Evolutionary conservation across 2,797 vertebrate genomes (phyloP).

Genomic region (Cuculus canorus): DNA sequence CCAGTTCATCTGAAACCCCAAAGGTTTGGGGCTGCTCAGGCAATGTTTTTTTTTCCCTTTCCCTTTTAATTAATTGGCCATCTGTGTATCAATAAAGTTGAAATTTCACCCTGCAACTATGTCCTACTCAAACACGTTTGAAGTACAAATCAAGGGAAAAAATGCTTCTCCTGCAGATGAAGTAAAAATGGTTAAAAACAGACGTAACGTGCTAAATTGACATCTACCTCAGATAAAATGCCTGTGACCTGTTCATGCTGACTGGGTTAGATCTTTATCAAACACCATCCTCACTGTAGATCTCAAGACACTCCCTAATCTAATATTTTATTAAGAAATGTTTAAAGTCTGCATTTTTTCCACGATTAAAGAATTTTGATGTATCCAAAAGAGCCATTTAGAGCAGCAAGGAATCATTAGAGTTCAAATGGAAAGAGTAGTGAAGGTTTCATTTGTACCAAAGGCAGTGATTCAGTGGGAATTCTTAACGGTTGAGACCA

Average conservation of each 20-base stretch:
- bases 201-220: neutral
- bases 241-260: neutral
- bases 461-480: constrained; percentile 59
- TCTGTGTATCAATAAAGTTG: neutral
- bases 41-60: constrained; percentile 1
- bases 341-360: constrained; percentile 54
- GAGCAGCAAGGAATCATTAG: constrained; percentile 27
- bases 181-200: constrained; percentile 27
- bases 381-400: constrained; percentile 54
- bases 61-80: constrained; percentile 19
- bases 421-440: constrained; percentile 54
- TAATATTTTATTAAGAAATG: constrained; percentile 67
- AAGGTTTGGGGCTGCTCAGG: constrained; percentile 14
- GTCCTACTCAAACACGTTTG: neutral
- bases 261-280: constrained; percentile 32
- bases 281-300: neutral
- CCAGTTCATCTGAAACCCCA: constrained; percentile 44
- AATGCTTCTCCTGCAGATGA: neutral
- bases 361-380: constrained; percentile 32
- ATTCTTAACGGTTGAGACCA: constrained; percentile 65
- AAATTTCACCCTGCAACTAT: neutral
- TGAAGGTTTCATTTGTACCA: constrained; percentile 51
- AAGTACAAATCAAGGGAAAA: constrained; percentile 2
- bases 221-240: constrained; percentile 30
- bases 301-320: constrained; percentile 28